A percentile compares a stretch with the other conserved stretches of the same genome.
These are phyloP conservation scores for Notothenia coriiceps DNA, from an alignment of 2,113 vertebrate species.

Conservation along the genomic window DNA sequence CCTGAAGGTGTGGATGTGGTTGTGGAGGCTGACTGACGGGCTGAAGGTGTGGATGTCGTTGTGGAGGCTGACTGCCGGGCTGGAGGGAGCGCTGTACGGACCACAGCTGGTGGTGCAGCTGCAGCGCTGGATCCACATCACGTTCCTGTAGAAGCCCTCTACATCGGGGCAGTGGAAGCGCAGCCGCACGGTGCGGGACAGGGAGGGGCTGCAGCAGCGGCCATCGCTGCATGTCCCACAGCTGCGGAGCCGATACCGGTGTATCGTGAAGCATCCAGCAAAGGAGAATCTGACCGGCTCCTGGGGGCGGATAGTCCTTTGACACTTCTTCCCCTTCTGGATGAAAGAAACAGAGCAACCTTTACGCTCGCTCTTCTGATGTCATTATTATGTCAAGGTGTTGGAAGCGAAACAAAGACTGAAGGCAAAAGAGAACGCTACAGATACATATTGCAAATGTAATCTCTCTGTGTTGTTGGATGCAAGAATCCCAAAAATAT, in stretches of 20 bases:
- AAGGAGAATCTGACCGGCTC: slow-evolving; percentile 74
- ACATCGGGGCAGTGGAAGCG: slow-evolving; percentile 79
- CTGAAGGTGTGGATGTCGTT: slow-evolving; percentile 81
- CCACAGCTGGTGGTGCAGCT: slow-evolving; percentile 68
- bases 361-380: background rate
- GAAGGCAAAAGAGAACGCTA: too few relatives aligned
- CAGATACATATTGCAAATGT: too few relatives aligned
- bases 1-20: slow-evolving; percentile 84
- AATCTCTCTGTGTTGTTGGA: too few relatives aligned
- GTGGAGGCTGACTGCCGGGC: slow-evolving; percentile 75
- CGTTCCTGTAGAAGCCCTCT: slow-evolving; percentile 70
- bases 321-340: slow-evolving; percentile 80
- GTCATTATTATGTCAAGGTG: too few relatives aligned
- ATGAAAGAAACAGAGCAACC: slow-evolving; percentile 1
- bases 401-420: too few relatives aligned
- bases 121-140: slow-evolving; percentile 85
- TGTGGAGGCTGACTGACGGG: slow-evolving; percentile 78
- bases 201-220: slow-evolving; percentile 79
- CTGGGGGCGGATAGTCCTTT: slow-evolving; percentile 62
- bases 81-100: background rate
- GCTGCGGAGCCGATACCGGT: slow-evolving; percentile 70
- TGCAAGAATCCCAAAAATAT: too few relatives aligned
- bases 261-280: slow-evolving; percentile 75
- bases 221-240: slow-evolving; percentile 78
- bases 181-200: slow-evolving; percentile 76